Conservation (phyloP, 2,797 vertebrate genomes). For the Cephalopachus bancanus region DNA sequence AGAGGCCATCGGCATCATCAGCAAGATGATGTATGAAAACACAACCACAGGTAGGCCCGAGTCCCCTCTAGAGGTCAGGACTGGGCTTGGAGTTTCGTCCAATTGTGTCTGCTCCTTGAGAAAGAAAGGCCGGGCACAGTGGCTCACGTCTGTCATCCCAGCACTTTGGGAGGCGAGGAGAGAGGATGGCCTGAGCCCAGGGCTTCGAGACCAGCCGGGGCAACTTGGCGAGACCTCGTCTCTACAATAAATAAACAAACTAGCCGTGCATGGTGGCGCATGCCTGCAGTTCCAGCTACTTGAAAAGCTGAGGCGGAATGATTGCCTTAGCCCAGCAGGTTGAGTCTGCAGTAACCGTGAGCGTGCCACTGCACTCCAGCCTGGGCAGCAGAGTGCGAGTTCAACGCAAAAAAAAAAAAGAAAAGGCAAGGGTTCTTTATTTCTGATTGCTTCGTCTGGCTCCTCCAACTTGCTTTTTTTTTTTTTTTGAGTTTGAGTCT, state of each 20-base stretch:
- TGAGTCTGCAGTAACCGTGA: not conserved
- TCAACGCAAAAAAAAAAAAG: not conserved
- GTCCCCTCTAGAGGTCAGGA: not conserved
- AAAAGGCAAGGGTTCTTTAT: not conserved
- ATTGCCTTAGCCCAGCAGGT: not conserved
- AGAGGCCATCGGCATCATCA: constrained; percentile 93
- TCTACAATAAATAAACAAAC: not conserved
- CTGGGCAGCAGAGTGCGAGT: not conserved
- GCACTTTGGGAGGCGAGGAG: not conserved
- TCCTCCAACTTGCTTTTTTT: no score
- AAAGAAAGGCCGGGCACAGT: not conserved
- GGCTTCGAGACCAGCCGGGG: not conserved
- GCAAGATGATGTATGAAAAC: constrained; percentile 96
- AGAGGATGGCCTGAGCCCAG: not conserved
- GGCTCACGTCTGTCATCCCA: not conserved
- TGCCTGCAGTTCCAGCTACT: not conserved
- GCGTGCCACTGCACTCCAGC: not conserved
- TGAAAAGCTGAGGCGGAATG: not conserved
- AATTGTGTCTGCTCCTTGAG: not conserved
- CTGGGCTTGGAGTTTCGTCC: not conserved
- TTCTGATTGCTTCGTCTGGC: not conserved
- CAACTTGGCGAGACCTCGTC: not conserved
- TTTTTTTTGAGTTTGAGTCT: no score
- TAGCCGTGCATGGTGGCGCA: not conserved
- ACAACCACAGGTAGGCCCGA: constrained; percentile 92